A percentile compares a stretch with the other conserved stretches of the same genome.
Evolutionary conservation across 2,113 vertebrate genomes (phyloP).

Genomic region (Bungarus multicinctus): DNA sequence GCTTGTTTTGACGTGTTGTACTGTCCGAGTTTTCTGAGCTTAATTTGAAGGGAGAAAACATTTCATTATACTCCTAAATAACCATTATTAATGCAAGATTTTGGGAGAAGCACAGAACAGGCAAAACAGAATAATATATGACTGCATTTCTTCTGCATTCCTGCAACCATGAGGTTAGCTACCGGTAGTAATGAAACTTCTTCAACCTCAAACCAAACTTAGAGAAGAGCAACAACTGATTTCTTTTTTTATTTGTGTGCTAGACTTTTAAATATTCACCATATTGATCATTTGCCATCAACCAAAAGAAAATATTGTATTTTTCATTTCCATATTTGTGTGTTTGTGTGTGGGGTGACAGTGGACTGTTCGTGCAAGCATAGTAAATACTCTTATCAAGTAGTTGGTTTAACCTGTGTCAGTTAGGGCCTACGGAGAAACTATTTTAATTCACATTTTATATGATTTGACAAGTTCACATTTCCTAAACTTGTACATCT

Average conservation of each 20-base stretch:
- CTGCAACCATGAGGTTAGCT: neutral
- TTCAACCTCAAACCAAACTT: neutral
- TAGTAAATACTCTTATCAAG: slow-evolving; percentile 10
- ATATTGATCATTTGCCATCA: neutral
- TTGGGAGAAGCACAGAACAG: neutral
- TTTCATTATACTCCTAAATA: neutral
- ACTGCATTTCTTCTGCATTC: neutral
- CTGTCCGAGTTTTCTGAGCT: neutral
- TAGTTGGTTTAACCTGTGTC: slow-evolving; percentile 6
- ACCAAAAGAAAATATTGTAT: neutral
- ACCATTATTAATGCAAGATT: neutral
- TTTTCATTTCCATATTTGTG: neutral
- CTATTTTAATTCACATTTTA: neutral
- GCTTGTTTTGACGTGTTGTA: neutral
- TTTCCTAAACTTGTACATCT: neutral
- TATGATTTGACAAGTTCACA: neutral
- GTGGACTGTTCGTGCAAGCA: neutral
- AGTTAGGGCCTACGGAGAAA: neutral
- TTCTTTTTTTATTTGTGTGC: neutral
- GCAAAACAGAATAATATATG: neutral
- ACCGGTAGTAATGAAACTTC: neutral
- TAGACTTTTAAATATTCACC: neutral
- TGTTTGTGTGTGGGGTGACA: fast-evolving
- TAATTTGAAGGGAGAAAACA: neutral
- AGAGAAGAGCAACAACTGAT: neutral